Conservation (phyloP, 1,140 invertebrate species). For the Eciton burchellii region DNA sequence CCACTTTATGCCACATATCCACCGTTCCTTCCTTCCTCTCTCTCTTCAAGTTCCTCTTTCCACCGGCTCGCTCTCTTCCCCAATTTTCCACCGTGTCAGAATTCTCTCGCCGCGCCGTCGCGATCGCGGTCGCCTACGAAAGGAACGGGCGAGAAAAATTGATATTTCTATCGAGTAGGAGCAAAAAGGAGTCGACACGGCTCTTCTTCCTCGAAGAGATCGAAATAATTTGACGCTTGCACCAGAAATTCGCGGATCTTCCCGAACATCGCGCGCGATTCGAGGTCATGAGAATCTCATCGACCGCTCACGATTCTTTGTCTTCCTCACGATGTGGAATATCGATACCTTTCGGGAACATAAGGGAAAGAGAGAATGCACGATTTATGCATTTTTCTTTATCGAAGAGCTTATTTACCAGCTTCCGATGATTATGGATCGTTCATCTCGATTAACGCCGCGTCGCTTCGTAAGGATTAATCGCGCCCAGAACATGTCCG, state of each 20-base stretch:
- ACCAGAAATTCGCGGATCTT: no score
- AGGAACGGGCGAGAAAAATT: conserved; percentile 48
- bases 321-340: not conserved
- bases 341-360: no score
- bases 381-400: no score
- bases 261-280: not conserved
- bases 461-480: conserved; percentile 56
- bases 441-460: conserved; percentile 61
- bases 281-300: not conserved
- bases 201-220: not conserved
- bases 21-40: not conserved
- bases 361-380: not conserved
- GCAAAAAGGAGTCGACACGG: conserved; percentile 15
- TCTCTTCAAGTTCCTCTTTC: not conserved
- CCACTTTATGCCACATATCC: conserved; percentile 20
- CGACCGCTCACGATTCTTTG: not conserved
- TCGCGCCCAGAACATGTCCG: conserved; percentile 38
- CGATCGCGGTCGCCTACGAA: conserved; percentile 18
- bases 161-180: conserved; percentile 39
- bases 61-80: conserved; percentile 4
- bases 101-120: conserved; percentile 44
- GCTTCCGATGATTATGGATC: conserved; percentile 48
- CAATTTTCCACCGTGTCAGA: conserved; percentile 54
- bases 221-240: not conserved
- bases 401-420: not conserved